Evolutionary conservation across 2,888 invertebrate species (phyloP).

Genomic region (Invenusta paracnida): DNA sequence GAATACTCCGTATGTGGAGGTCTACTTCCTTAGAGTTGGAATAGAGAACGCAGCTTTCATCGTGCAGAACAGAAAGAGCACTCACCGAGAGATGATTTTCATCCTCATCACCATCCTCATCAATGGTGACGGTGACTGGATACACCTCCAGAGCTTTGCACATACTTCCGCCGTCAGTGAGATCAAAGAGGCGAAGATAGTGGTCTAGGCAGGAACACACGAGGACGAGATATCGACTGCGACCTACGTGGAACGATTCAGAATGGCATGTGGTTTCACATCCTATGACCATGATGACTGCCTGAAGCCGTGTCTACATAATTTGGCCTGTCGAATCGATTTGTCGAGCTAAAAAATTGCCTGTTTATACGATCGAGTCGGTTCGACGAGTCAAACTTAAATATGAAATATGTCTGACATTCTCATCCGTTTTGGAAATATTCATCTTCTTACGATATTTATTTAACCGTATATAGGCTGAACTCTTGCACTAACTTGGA

Average conservation of each 20-base stretch:
- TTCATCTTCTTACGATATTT: too few species aligned
- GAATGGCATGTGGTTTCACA: too few species aligned
- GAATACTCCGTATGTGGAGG: background rate
- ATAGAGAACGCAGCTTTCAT: background rate
- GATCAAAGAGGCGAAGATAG: background rate
- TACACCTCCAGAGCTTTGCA: background rate
- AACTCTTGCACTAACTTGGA: too few species aligned
- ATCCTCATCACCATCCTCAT: background rate
- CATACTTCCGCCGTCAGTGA: background rate
- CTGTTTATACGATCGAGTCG: too few species aligned
- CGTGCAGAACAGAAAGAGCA: background rate
- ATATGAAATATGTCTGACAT: too few species aligned
- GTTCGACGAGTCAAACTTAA: too few species aligned
- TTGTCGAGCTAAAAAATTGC: too few species aligned
- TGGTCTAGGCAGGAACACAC: background rate
- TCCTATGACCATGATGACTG: too few species aligned
- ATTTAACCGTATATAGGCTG: too few species aligned
- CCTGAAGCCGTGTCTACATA: too few species aligned
- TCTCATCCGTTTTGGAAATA: too few species aligned
- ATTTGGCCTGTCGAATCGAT: too few species aligned
- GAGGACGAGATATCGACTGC: background rate
- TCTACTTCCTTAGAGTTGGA: background rate
- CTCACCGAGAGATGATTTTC: background rate
- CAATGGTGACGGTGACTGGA: background rate
- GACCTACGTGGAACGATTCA: background rate